Percentiles rank a stretch among this genome's conserved stretches.
These are phyloP conservation scores for Coccyzus lansbergi DNA, from an alignment of 2,797 vertebrate species.

Conservation along the genomic window DNA sequence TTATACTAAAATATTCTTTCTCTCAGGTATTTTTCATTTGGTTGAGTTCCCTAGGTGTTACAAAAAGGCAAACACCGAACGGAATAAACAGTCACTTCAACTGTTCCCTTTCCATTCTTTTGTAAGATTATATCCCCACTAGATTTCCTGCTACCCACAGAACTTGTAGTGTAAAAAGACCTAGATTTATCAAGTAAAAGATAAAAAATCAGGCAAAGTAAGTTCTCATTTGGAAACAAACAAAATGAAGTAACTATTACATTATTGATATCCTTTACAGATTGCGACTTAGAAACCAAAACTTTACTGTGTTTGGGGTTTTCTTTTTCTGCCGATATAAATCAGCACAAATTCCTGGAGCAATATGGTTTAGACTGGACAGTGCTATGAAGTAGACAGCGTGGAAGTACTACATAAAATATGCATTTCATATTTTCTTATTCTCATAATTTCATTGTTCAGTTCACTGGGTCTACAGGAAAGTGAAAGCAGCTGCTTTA, in stretches of 20 bases:
- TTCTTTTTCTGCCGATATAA: neutral
- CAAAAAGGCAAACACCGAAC: neutral
- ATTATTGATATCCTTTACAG: neutral
- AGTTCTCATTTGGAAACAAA: neutral
- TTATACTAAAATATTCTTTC: neutral
- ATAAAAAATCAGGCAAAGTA: neutral
- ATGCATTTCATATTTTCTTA: neutral
- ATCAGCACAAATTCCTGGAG: neutral
- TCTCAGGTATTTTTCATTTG: neutral
- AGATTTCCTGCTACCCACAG: neutral
- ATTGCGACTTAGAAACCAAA: neutral
- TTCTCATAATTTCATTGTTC: neutral
- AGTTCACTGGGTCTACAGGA: neutral
- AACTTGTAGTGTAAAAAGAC: neutral
- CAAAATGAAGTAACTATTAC: neutral
- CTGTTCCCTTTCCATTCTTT: neutral
- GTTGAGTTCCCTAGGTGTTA: neutral
- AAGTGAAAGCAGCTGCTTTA: neutral
- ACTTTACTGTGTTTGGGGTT: neutral
- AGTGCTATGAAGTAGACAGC: neutral
- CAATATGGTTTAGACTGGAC: neutral
- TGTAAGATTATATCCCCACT: neutral
- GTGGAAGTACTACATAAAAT: neutral
- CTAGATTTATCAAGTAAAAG: neutral
- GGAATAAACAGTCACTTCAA: neutral